phyloP scores from a whole-genome alignment of 2,113 vertebrate genomes.

The Puffinus mauretanicus region DNA sequence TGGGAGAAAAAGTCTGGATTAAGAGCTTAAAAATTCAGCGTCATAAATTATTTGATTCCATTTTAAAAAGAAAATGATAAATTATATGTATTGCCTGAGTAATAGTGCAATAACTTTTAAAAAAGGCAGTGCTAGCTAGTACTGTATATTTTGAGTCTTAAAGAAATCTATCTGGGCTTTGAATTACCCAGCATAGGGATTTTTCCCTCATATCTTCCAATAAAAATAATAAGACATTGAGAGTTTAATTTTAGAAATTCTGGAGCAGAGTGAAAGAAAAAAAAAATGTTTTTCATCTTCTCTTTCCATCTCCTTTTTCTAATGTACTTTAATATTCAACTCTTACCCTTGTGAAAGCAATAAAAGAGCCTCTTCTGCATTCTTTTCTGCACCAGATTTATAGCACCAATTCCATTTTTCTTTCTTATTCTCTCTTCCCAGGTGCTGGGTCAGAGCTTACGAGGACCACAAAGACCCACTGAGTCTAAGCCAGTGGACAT shows the following conservation, averaged over 20 bases:
- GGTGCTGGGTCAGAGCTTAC: neutral
- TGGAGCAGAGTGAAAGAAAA: slow-evolving; percentile 23
- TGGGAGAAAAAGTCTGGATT: neutral
- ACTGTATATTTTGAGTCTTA: neutral
- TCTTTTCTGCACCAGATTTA: slow-evolving; percentile 22
- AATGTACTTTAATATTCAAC: slow-evolving; percentile 37
- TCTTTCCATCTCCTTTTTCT: slow-evolving; percentile 18
- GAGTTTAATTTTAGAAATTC: slow-evolving; percentile 48
- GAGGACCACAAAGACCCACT: neutral
- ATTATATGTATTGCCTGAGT: neutral
- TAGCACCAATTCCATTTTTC: neutral
- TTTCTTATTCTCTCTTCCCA: neutral
- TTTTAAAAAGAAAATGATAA: neutral
- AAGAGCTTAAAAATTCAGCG: neutral
- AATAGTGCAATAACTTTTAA: neutral
- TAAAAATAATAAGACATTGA: slow-evolving; percentile 23
- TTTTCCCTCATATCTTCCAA: slow-evolving; percentile 39
- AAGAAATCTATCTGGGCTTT: slow-evolving; percentile 32
- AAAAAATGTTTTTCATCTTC: slow-evolving; percentile 24
- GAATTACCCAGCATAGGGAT: slow-evolving; percentile 13
- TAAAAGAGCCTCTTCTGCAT: slow-evolving; percentile 15
- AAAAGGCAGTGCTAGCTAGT: neutral
- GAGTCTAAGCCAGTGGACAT: neutral
- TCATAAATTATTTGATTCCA: neutral
- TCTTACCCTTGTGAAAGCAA: slow-evolving; percentile 12